Evolutionary conservation across 2,888 invertebrate genomes (phyloP).

Genomic region (Acrobasis consociella): DNA sequence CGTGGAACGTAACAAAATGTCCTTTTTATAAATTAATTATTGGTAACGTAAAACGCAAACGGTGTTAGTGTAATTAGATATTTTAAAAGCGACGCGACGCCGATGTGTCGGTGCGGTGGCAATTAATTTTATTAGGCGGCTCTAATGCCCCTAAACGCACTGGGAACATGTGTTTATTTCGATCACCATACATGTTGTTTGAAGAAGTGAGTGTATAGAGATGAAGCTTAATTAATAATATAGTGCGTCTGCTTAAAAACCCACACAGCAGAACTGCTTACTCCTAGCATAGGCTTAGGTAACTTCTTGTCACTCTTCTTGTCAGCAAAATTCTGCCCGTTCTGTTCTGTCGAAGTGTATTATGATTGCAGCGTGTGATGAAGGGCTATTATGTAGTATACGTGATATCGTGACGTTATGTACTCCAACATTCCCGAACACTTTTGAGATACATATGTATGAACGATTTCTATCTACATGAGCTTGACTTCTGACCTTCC

Average conservation of each 20-base stretch:
- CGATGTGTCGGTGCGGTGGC: slow-evolving; percentile 41
- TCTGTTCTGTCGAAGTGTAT: too few relatives aligned
- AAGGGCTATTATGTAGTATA: too few relatives aligned
- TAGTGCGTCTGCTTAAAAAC: too few relatives aligned
- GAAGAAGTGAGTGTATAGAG: not conserved
- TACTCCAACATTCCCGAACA: too few relatives aligned
- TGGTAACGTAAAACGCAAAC: slow-evolving; percentile 8
- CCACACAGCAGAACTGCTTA: too few relatives aligned
- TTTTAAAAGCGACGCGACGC: slow-evolving; percentile 49
- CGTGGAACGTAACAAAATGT: slow-evolving; percentile 7
- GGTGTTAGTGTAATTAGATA: slow-evolving; percentile 54
- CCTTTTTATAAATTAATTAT: slow-evolving; percentile 16
- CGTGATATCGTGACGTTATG: too few relatives aligned
- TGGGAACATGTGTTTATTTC: slow-evolving; percentile 59
- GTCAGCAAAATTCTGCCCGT: too few relatives aligned
- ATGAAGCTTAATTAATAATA: not conserved
- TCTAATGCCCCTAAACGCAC: slow-evolving; percentile 53
- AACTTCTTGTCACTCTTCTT: too few relatives aligned
- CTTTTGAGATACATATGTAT: too few relatives aligned
- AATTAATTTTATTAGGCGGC: slow-evolving; percentile 69
- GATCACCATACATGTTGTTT: slow-evolving; percentile 37
- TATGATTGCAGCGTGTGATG: too few relatives aligned
- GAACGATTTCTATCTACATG: not conserved
- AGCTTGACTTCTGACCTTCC: slow-evolving; percentile 1
- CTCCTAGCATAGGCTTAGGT: too few relatives aligned